Conservation (phyloP, 1,140 invertebrate genomes). For the Apis mellifera region Amel_HAv3.1 CM009931.2:11274501-11275000, state of each 20-base stretch:
- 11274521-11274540: neutral
- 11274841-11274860: neutral
- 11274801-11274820: slow-evolving; percentile 50
- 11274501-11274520: no score
- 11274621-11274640: slow-evolving; percentile 49
- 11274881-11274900: neutral
- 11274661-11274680: slow-evolving; percentile 75
- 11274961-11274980: no score
- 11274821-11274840: slow-evolving; percentile 23
- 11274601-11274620: slow-evolving; percentile 34
- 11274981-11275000: no score
- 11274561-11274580: neutral
- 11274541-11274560: neutral
- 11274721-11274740: slow-evolving; percentile 75
- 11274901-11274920: neutral
- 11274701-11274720: slow-evolving; percentile 62
- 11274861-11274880: no score
- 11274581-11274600: slow-evolving; percentile 34
- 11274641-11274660: slow-evolving; percentile 43
- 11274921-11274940: no score
- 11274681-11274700: slow-evolving; percentile 74
- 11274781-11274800: slow-evolving; percentile 34
- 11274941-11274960: no score
- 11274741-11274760: slow-evolving; percentile 9
- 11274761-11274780: slow-evolving; percentile 29